Conservation (phyloP, 2,113 vertebrate species). For the Loxodonta africana region DNA sequence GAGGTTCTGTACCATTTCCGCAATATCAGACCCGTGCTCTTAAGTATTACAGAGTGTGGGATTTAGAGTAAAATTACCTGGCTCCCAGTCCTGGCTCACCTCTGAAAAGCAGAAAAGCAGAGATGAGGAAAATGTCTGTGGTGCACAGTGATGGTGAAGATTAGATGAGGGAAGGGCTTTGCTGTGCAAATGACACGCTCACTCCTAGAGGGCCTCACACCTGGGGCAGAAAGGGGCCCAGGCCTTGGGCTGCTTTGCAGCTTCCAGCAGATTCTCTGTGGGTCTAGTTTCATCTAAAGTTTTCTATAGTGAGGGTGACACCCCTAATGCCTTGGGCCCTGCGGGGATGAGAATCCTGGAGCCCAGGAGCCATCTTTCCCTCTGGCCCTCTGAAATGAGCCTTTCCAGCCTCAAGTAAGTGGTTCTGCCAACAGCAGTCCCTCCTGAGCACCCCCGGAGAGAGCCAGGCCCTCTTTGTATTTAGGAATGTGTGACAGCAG, state of each 20-base stretch:
- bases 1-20: background rate
- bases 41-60: background rate
- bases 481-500: background rate
- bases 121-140: background rate
- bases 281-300: background rate
- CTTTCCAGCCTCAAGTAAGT: background rate
- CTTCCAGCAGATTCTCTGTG: background rate
- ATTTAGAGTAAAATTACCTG: background rate
- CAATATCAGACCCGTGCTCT: background rate
- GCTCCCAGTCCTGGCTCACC: background rate
- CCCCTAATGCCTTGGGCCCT: background rate
- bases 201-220: rapidly evolving
- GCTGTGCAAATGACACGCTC: background rate
- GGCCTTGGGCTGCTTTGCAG: background rate
- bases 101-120: background rate
- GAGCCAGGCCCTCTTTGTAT: background rate
- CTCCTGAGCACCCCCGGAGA: background rate
- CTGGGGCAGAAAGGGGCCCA: background rate
- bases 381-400: background rate
- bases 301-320: background rate
- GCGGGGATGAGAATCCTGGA: background rate
- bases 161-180: background rate
- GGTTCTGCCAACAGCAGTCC: background rate
- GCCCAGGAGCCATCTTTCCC: background rate
- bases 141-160: rapidly evolving